Evolutionary conservation across 2,888 invertebrate species (phyloP).

Genomic region (Amiota communis): DNA sequence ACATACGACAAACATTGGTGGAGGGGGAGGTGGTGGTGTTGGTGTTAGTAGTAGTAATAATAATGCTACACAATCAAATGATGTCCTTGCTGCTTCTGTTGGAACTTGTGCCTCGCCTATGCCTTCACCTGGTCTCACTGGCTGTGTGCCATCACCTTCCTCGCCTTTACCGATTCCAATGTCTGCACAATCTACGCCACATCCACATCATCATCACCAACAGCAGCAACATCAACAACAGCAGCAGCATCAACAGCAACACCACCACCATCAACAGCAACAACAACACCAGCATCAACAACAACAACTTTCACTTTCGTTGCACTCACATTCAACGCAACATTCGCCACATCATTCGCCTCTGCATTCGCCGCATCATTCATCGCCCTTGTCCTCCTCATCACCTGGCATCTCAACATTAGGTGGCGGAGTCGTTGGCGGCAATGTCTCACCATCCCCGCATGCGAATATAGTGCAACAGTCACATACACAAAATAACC

Average conservation of each 20-base stretch:
- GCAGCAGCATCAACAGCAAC: slow-evolving; percentile 41
- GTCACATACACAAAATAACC: slow-evolving; percentile 2
- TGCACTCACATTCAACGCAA: slow-evolving; percentile 55
- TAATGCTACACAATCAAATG: slow-evolving; percentile 37
- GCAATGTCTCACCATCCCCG: slow-evolving; percentile 30
- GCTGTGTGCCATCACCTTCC: slow-evolving; percentile 58
- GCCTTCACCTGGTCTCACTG: slow-evolving; percentile 55
- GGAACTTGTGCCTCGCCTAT: slow-evolving; percentile 52
- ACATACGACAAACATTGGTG: slow-evolving; percentile 45
- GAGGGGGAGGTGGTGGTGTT: slow-evolving; percentile 39
- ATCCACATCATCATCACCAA: slow-evolving; percentile 41
- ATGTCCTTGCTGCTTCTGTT: slow-evolving; percentile 30
- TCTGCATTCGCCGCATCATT: slow-evolving; percentile 67
- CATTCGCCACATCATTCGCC: slow-evolving; percentile 69
- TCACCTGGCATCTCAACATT: slow-evolving; percentile 58
- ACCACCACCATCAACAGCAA: slow-evolving; percentile 34
- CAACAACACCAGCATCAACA: slow-evolving; percentile 41
- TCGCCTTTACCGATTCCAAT: slow-evolving; percentile 69
- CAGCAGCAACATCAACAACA: slow-evolving; percentile 52
- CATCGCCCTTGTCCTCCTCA: slow-evolving; percentile 65
- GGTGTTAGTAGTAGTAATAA: slow-evolving; percentile 38
- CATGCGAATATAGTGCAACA: background rate
- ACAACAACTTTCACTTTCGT: slow-evolving; percentile 61
- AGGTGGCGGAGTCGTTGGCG: slow-evolving; percentile 26
- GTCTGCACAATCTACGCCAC: slow-evolving; percentile 58